Percentiles rank a stretch among this genome's conserved stretches.
These are phyloP conservation scores for Mesocentrotus franciscanus DNA, from an alignment of 53 echinoderm and acorn worm genomes.

Conservation along the genomic window DNA sequence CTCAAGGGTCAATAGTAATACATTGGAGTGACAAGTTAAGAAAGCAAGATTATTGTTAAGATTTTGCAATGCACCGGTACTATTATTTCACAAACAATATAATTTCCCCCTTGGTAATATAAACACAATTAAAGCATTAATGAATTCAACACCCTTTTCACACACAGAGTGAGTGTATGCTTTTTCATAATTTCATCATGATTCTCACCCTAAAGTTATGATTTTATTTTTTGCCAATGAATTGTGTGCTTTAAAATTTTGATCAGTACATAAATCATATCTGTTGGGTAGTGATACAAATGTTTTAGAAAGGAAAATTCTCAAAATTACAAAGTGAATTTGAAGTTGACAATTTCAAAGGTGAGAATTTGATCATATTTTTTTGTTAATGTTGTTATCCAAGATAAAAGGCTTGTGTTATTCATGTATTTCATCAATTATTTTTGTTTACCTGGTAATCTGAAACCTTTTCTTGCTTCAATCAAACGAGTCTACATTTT, in stretches of 20 bases:
- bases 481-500: not conserved
- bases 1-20: not conserved
- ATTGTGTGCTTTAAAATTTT: no score
- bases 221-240: no score
- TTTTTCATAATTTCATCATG: not conserved
- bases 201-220: no score
- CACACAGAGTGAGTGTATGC: not conserved
- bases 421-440: no score
- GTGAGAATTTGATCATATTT: no score
- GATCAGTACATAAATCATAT: no score
- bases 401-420: no score
- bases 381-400: no score
- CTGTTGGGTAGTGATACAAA: no score
- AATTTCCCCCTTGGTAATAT: not conserved
- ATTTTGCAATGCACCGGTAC: not conserved
- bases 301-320: no score
- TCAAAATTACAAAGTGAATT: no score
- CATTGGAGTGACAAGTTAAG: not conserved
- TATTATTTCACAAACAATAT: not conserved
- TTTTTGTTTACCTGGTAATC: not conserved
- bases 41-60: not conserved
- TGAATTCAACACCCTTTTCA: not conserved
- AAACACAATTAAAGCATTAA: not conserved
- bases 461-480: not conserved
- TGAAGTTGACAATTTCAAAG: no score